Base-by-base conservation (phyloP, 2,113 vertebrate species). In the Haliaeetus leucogaster region DNA sequence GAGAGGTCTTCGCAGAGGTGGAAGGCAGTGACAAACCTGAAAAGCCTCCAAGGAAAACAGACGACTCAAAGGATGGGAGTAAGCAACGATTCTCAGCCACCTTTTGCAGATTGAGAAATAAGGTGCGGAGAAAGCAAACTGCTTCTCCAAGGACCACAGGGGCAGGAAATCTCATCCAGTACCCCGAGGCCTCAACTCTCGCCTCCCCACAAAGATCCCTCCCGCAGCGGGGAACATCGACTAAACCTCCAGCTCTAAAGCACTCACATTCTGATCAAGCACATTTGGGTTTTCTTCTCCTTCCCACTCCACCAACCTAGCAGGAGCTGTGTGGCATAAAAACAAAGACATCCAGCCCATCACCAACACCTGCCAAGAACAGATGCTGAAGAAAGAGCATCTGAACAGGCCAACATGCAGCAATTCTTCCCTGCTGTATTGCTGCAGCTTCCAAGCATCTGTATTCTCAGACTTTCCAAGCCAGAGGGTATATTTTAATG, bases 321-420 rank as follows among this genome's bases (percentile, higher is more conserved):
- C 21, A 16, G 63, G 50, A 82, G 26, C 45, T 34, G 36, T 5
- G 42, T 6, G 6, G 61, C 59, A 32, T 45, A 43, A 53, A 70
- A 38, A 1, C 80, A 22, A 25, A 6, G 36, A 21, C 25, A 32
- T 10, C 36, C 79, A 58, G 36, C 40, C 59, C 13, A 34, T 27
- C 56, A 19, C 61, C 1, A 1, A 36, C 58, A 73, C 30, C 61
- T 62, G 67, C n/a, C 80, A 59, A 4, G 15, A 40, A 18, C 61
- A 74, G 32, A 30, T 26, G 72, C 78, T 50, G 83, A 78, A 72
- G 43, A 55, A 73, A 50, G 20, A 48, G 11, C 61, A 10, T 13
- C 78, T 2, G 32, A 50, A 16, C 27, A 14, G 50, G 26, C n/a
- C 12, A 4, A 26, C 19, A 2, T 0, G 5, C 59, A 26, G 2